phyloP scores from a whole-genome alignment of 2,113 vertebrate genomes.

The Malurus elegans region DNA sequence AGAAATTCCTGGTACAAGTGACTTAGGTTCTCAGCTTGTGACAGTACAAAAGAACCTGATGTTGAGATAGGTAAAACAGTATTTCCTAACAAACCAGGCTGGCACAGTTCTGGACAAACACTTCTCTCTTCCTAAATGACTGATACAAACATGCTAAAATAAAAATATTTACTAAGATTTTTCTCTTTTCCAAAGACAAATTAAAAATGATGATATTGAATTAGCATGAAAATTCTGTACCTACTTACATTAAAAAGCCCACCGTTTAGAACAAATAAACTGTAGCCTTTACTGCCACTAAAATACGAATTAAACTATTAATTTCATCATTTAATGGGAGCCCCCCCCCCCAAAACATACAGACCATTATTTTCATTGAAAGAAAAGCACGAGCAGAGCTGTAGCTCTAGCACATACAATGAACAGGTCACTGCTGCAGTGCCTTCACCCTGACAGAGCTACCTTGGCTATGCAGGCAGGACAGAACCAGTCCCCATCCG shows the following conservation, averaged over 20 bases:
- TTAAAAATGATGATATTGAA: neutral
- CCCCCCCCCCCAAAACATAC: neutral
- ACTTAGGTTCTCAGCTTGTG: neutral
- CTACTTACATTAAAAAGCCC: neutral
- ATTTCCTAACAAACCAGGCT: neutral
- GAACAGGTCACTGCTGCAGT: neutral
- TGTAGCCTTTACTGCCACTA: neutral
- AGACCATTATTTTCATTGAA: neutral
- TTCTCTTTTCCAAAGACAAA: neutral
- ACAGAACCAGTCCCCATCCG: constrained; percentile 99
- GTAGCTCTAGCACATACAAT: neutral
- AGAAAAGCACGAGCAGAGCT: neutral
- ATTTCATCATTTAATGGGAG: neutral
- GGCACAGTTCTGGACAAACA: neutral
- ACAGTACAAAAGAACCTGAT: neutral
- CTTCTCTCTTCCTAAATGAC: neutral
- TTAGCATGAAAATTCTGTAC: neutral
- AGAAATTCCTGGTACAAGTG: neutral
- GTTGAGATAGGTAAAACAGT: neutral
- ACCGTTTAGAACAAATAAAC: neutral
- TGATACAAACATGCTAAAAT: neutral
- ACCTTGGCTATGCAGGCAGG: constrained; percentile 98
- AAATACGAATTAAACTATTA: neutral
- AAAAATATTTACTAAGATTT: neutral
- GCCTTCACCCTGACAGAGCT: neutral